Evolutionary conservation across 2,888 invertebrate genomes (phyloP), one percentile per base, ranked within the genome.

Genomic region (Drosophila melanosoma): DNA sequence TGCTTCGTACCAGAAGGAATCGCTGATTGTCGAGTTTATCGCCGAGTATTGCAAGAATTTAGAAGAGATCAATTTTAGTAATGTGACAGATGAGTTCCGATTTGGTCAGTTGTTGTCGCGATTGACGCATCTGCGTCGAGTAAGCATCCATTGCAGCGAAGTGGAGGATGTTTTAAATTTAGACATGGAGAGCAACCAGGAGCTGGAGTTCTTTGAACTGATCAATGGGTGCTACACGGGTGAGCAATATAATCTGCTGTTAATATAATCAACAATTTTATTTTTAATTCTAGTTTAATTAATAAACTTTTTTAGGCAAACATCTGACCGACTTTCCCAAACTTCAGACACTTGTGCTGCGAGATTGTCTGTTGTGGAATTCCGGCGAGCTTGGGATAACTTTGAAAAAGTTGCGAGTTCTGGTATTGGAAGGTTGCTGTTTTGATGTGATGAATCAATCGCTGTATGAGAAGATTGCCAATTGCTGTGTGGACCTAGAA

Each of bases 211-310:
- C 7, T 87, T 87, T 38, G 83, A 82, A 33, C 56, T 89, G 2
- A 49, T 82, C 12, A 87, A 81, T 59, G 87, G 87, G 3, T 87
- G 87, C 26, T 87, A 87, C 65, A 79, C 89, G 58, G 87, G 87
- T 89, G 51, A 48, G 74, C 11, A 10, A 3, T 1, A 2, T 33
- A 42, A 35, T 42, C 20, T 40, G 51, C 52, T 20, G 3, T 20
- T 1, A 23, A 45, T 23, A 20, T 20, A 23, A 11, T 45, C 1
- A 23, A 45, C 7, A 20, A 23, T 4, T 23, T 45, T 15, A 23
- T 45, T 45, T 45, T 3, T 23, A 23, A 8, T 23, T 15, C 2
- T 45, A 4, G 1, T 15, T 23, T 38, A 38, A 54, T 38, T 10
- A 5, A 4, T 26, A 20, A 45, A 29, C 10, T 33, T n/a, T 20